These are phyloP conservation scores for Lanius collurio DNA, from an alignment of 2,113 vertebrate species.

Conservation along the genomic window DNA sequence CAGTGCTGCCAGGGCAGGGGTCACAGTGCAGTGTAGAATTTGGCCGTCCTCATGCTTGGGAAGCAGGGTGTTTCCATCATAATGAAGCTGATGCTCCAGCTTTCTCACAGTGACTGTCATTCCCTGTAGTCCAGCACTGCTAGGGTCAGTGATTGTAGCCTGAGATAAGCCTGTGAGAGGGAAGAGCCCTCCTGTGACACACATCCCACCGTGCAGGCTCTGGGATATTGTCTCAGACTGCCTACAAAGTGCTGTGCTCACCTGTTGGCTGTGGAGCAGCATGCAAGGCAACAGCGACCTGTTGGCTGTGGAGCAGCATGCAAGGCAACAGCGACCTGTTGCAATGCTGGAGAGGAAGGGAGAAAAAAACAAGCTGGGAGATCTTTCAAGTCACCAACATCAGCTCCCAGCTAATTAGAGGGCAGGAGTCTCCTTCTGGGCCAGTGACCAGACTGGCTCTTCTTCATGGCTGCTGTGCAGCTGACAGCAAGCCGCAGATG, in stretches of 20 bases:
- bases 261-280: neutral
- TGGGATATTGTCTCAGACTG: neutral
- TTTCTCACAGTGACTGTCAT: neutral
- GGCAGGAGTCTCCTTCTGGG: neutral
- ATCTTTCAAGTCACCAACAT: neutral
- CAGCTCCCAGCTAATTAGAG: neutral
- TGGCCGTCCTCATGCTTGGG: rapidly evolving
- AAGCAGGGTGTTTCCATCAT: neutral
- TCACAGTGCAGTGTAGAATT: rapidly evolving
- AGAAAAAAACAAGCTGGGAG: rapidly evolving
- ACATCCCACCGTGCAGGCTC: rapidly evolving
- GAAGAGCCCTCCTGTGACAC: neutral
- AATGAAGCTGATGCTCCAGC: neutral
- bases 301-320: neutral
- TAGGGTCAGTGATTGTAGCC: neutral
- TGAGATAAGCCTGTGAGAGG: neutral
- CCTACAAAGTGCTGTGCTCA: rapidly evolving
- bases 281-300: neutral
- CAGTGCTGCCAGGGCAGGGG: rapidly evolving
- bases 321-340: neutral
- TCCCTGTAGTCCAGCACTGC: neutral
- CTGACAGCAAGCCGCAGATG: neutral
- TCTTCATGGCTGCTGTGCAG: neutral
- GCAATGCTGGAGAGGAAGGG: neutral
- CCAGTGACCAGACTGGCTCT: neutral